Evolutionary conservation across 2,888 invertebrate genomes (phyloP).

Genomic region (Tanypteryx hageni): DNA sequence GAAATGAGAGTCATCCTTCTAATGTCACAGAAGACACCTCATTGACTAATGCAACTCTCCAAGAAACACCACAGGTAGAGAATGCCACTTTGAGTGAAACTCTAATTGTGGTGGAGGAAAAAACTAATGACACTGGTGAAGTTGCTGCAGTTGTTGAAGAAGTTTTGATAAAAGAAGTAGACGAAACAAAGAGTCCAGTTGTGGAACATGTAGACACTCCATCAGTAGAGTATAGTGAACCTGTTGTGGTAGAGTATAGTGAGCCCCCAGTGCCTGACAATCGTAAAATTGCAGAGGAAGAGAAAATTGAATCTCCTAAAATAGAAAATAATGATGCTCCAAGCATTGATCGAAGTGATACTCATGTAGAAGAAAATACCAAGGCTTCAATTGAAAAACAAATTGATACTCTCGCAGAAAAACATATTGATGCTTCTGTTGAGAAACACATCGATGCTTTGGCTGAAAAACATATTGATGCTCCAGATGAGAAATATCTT

Average conservation of each 20-base stretch:
- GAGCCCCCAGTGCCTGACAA: neutral
- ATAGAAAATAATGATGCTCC: neutral
- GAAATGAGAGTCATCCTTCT: neutral
- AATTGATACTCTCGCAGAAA: neutral
- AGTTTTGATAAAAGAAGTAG: neutral
- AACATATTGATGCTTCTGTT: neutral
- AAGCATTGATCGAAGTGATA: neutral
- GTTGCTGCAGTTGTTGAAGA: neutral
- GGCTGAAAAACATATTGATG: too few relatives aligned
- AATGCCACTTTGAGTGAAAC: neutral
- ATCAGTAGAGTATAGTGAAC: conserved; percentile 41
- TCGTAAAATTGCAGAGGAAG: neutral
- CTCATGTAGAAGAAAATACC: neutral
- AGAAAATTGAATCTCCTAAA: neutral
- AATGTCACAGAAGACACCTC: neutral
- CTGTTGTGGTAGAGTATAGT: neutral
- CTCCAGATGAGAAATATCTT: too few relatives aligned
- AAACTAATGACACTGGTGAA: neutral
- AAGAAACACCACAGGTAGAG: neutral
- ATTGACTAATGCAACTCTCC: neutral
- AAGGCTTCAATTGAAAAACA: neutral
- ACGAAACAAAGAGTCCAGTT: neutral
- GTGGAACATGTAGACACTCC: conserved; percentile 37
- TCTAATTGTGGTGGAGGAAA: neutral
- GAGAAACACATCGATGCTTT: neutral